These are phyloP conservation scores for Centrocercus urophasianus DNA, from an alignment of 2,113 vertebrate species.

Conservation along the genomic window DNA sequence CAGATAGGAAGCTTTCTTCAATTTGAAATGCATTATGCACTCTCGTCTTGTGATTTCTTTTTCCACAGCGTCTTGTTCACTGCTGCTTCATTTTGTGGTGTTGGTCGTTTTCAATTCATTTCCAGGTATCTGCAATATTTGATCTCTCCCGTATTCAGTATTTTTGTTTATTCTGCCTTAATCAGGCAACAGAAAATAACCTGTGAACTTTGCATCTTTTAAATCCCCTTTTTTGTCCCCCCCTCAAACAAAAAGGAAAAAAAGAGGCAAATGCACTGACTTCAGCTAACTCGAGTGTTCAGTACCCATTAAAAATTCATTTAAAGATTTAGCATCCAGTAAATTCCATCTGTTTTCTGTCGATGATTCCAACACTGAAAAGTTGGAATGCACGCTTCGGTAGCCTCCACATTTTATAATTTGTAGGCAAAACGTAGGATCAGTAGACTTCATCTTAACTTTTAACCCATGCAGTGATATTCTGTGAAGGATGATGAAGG, in stretches of 20 bases:
- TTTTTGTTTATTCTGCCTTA: slow-evolving; percentile 53
- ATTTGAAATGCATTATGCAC: slow-evolving; percentile 71
- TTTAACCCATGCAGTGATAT: slow-evolving; percentile 62
- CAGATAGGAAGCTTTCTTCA: slow-evolving; percentile 71
- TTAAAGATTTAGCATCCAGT: slow-evolving; percentile 47
- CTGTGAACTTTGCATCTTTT: slow-evolving; percentile 56
- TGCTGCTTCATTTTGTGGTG: slow-evolving; percentile 63
- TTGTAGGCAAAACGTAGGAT: slow-evolving; percentile 17
- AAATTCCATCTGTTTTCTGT: slow-evolving; percentile 57
- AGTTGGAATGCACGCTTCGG: slow-evolving; percentile 53
- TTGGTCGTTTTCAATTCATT: slow-evolving; percentile 52
- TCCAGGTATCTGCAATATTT: slow-evolving; percentile 55
- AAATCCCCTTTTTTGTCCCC: neutral
- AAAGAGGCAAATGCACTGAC: slow-evolving; percentile 38
- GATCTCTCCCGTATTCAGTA: slow-evolving; percentile 20
- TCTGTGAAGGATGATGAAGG: slow-evolving; percentile 47
- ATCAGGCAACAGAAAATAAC: slow-evolving; percentile 49
- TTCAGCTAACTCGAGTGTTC: slow-evolving; percentile 66
- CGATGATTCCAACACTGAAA: slow-evolving; percentile 54
- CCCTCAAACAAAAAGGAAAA: neutral
- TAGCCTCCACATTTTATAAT: slow-evolving; percentile 15
- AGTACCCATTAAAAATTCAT: slow-evolving; percentile 68
- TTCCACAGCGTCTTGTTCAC: slow-evolving; percentile 50
- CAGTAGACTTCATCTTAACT: slow-evolving; percentile 63
- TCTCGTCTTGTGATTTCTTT: slow-evolving; percentile 64